Conservation (phyloP, 2,113 vertebrate genomes). For the Indri indri region DNA sequence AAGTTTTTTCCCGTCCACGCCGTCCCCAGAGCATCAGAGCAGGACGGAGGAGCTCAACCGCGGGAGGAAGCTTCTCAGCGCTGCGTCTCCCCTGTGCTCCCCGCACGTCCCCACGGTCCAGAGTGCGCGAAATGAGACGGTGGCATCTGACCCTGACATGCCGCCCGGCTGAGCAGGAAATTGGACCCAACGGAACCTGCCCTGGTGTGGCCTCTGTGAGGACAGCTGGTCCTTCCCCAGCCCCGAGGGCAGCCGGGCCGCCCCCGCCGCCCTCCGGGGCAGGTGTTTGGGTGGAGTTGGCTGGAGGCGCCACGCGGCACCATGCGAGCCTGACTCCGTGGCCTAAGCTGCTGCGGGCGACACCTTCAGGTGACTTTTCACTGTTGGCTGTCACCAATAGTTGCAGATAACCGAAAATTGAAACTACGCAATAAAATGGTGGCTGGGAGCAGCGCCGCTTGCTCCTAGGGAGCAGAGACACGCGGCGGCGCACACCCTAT, state of each 20-base stretch:
- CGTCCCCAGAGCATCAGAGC: rapidly evolving
- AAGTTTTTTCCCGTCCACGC: rapidly evolving
- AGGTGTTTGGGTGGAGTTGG: not conserved
- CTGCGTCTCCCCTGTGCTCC: not conserved
- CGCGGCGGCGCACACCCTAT: not conserved
- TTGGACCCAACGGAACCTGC: rapidly evolving
- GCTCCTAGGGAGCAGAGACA: not conserved
- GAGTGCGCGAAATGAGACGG: not conserved
- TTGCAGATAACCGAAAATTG: rapidly evolving
- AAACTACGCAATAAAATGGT: rapidly evolving
- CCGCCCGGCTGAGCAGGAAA: not conserved
- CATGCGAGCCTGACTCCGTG: rapidly evolving
- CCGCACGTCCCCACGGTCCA: rapidly evolving
- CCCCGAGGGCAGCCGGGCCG: not conserved
- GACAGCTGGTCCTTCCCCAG: not conserved
- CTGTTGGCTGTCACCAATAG: rapidly evolving
- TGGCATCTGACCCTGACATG: not conserved
- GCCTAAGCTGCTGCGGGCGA: rapidly evolving
- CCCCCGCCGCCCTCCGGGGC: not conserved
- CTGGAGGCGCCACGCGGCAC: not conserved
- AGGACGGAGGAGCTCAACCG: rapidly evolving
- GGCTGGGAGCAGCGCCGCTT: not conserved
- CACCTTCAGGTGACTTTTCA: rapidly evolving
- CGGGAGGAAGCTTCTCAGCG: rapidly evolving
- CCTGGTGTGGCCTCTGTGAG: rapidly evolving